These are phyloP conservation scores for Drosophila guanche DNA, from an alignment of 1,140 invertebrate genomes.

Conservation along the genomic window DNA sequence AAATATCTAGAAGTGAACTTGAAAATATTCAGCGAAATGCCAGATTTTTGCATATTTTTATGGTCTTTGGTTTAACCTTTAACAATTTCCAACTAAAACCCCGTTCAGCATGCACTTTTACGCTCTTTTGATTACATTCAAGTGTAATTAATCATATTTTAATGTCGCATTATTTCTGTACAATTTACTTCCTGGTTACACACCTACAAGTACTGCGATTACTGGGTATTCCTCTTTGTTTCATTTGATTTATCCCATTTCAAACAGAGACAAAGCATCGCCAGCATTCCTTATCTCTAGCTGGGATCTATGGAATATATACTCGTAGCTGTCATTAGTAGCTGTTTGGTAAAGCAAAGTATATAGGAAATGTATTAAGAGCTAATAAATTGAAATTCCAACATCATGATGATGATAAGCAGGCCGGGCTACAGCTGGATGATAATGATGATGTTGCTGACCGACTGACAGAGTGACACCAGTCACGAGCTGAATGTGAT, in stretches of 20 bases:
- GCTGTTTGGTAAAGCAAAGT: conserved; percentile 15
- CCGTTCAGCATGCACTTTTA: not conserved
- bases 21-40: too few species aligned
- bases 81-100: too few species aligned
- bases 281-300: conserved; percentile 17
- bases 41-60: too few species aligned
- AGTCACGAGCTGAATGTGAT: conserved; percentile 27
- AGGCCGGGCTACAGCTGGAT: not conserved
- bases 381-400: conserved; percentile 42
- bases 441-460: conserved; percentile 46
- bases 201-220: too few species aligned
- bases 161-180: not conserved
- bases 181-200: conserved; percentile 26
- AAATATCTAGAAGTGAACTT: too few species aligned
- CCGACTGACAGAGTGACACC: conserved; percentile 47
- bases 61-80: too few species aligned
- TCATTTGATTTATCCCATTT: conserved; percentile 15
- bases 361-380: conserved; percentile 66
- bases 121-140: not conserved
- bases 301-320: conserved; percentile 12
- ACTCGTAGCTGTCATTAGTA: conserved; percentile 29
- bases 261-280: not conserved
- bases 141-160: not conserved
- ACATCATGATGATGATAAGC: conserved; percentile 30
- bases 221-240: conserved; percentile 13